Base-by-base conservation (phyloP, 2,113 vertebrate species). In the Hucho hucho region DNA sequence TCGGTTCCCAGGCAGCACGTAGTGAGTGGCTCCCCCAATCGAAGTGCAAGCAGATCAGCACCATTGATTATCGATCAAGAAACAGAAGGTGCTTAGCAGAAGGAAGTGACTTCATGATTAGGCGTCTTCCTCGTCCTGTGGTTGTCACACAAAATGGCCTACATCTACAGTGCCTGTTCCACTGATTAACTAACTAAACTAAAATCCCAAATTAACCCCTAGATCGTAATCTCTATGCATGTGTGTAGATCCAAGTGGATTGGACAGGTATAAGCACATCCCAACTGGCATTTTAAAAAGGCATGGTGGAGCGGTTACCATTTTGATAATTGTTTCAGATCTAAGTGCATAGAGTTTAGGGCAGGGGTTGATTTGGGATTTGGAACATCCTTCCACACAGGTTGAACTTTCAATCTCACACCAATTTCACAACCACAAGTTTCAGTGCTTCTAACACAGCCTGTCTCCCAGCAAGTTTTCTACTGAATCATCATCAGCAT, bases 121-220 rank as follows among this genome's bases (percentile, higher is more conserved):
- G 49, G 70, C 24, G 70, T 85, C 81, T 86, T 81, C 67, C 84
- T 71, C 49, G 87, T 89, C 85, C 85, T 82, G 88, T 86, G 89
- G 89, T 90, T 75, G 83, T 92, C 91, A 92, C 83, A 90, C 91
- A 91, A 90, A 92, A 92, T 90, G 90, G 89, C 86, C n/a, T 81
- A 83, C 80, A 82, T 74, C 74, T 78, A 77, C 49, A 69, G 4
- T 29, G 76, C 81, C 83, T 72, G 74, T 80, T 88, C 70, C 81
- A 46, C 79, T 80, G 81, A 81, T 78, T 75, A 82, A 84, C 77
- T 82, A 73, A 81, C 84, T 65, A 3, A n/a, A n/a, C n/a, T 24
- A 6, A 28, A 24, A 28, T 65, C 12, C 20, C 2, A 25, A 25
- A n/a, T 25, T 3, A 63, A 25, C 11, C 59, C 2, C 20, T 63